A percentile compares a stretch with the other conserved stretches of the same genome.
These are phyloP conservation scores for Dicrostonyx torquatus DNA, from an alignment of 2,797 vertebrate species.

Conservation along the genomic window DNA sequence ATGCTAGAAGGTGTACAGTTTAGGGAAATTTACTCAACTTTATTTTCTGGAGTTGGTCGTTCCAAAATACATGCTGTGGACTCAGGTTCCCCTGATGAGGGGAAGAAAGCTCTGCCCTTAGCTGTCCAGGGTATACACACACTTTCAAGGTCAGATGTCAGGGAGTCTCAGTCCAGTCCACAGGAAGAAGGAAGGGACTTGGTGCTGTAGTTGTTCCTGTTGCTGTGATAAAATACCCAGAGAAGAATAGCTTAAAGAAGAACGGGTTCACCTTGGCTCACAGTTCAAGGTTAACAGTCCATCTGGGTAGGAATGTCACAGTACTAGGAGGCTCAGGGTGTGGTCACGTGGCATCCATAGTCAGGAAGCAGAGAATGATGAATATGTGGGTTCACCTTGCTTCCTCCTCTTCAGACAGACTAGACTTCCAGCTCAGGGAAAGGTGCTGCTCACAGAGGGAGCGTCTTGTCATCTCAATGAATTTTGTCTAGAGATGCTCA, in stretches of 20 bases:
- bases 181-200: background rate
- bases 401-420: background rate
- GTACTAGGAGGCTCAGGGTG: background rate
- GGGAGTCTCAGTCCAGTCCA: background rate
- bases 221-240: background rate
- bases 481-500: background rate
- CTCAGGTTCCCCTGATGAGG: background rate
- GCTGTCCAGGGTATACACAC: fast-evolving
- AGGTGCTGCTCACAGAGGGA: background rate
- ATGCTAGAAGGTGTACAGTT: background rate
- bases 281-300: background rate
- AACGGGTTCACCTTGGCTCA: background rate
- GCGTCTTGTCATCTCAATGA: background rate
- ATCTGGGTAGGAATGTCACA: fast-evolving
- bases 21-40: background rate
- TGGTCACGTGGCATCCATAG: background rate
- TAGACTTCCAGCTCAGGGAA: background rate
- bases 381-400: background rate
- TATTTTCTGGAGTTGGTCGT: background rate
- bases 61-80: background rate
- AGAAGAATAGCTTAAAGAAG: background rate
- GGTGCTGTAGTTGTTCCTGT: background rate
- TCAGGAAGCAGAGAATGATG: background rate
- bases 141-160: background rate
- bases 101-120: background rate